Base-by-base conservation (phyloP, 1,140 invertebrate genomes). In the Helicoverpa armigera region DNA sequence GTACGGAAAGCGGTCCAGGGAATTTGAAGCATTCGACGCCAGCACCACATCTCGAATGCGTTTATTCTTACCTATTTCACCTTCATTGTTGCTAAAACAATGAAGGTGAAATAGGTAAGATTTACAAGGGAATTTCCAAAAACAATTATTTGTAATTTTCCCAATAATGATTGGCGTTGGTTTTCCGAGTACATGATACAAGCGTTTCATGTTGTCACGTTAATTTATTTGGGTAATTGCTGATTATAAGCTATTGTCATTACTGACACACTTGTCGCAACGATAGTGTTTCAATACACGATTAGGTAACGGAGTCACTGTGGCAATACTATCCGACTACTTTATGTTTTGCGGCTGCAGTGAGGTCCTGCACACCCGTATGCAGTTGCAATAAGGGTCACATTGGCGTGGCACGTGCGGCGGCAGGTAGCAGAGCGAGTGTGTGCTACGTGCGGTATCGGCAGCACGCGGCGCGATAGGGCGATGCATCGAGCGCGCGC, bases 261-360 rank as follows among this genome's bases (percentile, higher is more conserved):
- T 35, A 51, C 60, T 75, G 70, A 65, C 80, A 82, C 76, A 80
- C 56, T 85, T 85, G 85, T 84, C 80, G 86, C 85, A 84, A 87
- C 81, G 85, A 88, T 85, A 82, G n/a, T 73, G 77, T 86, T 86
- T 83, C 81, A 83, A 84, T 87, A 81, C 53, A 61, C 73, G 65
- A 86, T 90, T 91, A 88, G 86, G 88, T 88, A 89, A 90, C 75
- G 86, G 84, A 88, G 86, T 88, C 86, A 88, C 87, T 88, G 87
- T 87, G 85, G 83, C 83, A 85, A 87, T 58, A 61, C 43, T 13
- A 56, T 75, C 48, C 0, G 5, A 65, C 50, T 53, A 61, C 48
- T 18, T 14, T 51, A 63, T 2, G n/a, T 14, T 11, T 23, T 76
- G 48, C 58, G 4, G 35, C 12, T 60, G 43, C 5, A 31, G 12